phyloP scores from a whole-genome alignment of 2,797 vertebrate genomes.

The Malacoraja senta region DNA sequence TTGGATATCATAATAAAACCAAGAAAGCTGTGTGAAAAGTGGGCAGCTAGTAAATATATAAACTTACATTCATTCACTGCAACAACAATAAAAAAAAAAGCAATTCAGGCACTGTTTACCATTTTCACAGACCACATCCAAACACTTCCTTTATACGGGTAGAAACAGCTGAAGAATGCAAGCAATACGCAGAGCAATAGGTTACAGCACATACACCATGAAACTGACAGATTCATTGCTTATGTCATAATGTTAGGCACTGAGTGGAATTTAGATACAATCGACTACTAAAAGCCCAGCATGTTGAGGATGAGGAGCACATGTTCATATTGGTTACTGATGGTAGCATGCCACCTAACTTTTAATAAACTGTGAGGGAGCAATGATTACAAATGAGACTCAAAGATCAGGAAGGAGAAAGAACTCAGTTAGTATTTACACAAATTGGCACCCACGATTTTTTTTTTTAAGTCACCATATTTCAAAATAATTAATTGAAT shows the following conservation, averaged over 20 bases:
- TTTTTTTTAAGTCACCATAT: neutral
- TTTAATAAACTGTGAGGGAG: neutral
- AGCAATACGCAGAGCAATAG: neutral
- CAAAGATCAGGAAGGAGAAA: neutral
- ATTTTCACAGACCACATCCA: neutral
- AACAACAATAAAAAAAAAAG: neutral
- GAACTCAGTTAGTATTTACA: neutral
- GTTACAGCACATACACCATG: too few species aligned
- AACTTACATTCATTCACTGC: conserved; percentile 23
- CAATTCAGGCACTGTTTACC: neutral
- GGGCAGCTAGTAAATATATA: conserved; percentile 30
- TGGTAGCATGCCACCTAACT: neutral
- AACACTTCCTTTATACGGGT: neutral
- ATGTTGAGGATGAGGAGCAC: neutral
- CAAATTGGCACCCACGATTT: neutral
- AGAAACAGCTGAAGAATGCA: neutral
- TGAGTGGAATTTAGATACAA: neutral
- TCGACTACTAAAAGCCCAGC: neutral
- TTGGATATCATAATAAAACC: conserved; percentile 41
- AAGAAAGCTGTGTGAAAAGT: conserved; percentile 42
- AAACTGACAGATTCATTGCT: neutral
- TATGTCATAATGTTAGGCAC: neutral
- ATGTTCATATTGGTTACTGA: neutral
- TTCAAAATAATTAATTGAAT: neutral
- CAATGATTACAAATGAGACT: neutral